Evolutionary conservation across 2,113 vertebrate genomes (phyloP).

Genomic region (Mormyrus lacerda): DNA sequence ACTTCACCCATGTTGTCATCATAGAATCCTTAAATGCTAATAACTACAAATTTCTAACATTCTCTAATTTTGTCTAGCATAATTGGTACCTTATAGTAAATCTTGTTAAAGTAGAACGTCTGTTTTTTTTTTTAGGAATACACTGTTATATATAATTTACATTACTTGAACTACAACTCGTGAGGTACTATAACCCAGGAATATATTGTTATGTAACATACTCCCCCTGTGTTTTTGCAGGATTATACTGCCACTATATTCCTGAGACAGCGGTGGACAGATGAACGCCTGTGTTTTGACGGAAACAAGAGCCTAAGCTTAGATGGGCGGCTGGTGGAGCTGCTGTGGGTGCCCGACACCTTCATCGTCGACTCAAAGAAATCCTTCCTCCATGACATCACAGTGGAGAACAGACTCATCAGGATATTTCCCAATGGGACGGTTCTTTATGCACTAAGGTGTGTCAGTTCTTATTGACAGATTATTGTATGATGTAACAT

Average conservation of each 20-base stretch:
- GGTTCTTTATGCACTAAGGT: constrained; percentile 80
- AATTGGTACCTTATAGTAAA: background rate
- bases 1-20: background rate
- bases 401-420: constrained; percentile 83
- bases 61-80: background rate
- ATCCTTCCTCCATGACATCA: constrained; percentile 85
- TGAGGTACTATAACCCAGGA: background rate
- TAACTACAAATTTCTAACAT: background rate
- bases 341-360: constrained; percentile 84
- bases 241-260: constrained; percentile 89
- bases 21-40: background rate
- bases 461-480: constrained; percentile 9
- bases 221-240: constrained; percentile 28
- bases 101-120: background rate
- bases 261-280: constrained; percentile 80
- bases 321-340: constrained; percentile 79
- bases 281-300: constrained; percentile 77
- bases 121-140: background rate
- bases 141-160: background rate
- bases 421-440: constrained; percentile 87
- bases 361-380: constrained; percentile 89
- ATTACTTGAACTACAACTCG: background rate
- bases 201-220: background rate
- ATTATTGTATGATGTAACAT: background rate
- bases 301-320: constrained; percentile 85